Evolutionary conservation across 1,140 invertebrate species (phyloP).

Genomic region (Ruditapes philippinarum): DNA sequence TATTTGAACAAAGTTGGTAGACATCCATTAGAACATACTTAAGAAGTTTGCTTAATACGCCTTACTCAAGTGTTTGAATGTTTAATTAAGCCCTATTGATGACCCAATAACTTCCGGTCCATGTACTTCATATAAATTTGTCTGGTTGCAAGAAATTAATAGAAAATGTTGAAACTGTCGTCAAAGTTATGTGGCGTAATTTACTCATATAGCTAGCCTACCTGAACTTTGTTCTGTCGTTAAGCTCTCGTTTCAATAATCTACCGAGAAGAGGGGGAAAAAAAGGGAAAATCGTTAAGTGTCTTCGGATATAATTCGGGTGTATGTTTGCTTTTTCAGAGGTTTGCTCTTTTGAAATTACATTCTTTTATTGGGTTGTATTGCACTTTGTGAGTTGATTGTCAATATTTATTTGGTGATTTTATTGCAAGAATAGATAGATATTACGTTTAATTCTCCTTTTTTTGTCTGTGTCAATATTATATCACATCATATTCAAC

Average conservation of each 20-base stretch:
- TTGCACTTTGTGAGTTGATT: neutral
- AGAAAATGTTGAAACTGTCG: neutral
- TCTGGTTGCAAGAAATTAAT: neutral
- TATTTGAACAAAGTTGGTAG: too few relatives aligned
- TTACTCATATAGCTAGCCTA: too few relatives aligned
- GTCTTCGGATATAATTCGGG: neutral
- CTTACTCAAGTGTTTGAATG: neutral
- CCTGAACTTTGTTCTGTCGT: too few relatives aligned
- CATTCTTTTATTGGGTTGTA: neutral
- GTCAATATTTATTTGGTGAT: slow-evolving; percentile 1
- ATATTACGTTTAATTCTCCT: too few relatives aligned
- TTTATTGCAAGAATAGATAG: neutral
- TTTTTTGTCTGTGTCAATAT: too few relatives aligned
- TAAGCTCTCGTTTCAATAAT: too few relatives aligned
- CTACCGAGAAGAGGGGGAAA: neutral
- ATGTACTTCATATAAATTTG: neutral
- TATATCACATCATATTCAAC: too few relatives aligned
- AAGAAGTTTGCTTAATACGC: slow-evolving; percentile 8
- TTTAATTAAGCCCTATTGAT: slow-evolving; percentile 2
- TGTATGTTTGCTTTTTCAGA: neutral
- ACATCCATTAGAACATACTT: too few relatives aligned
- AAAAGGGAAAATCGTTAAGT: too few relatives aligned
- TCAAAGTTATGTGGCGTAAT: neutral
- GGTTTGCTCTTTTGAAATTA: neutral
- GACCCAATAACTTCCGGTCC: slow-evolving; percentile 27